These are phyloP conservation scores for Anguilla megastoma DNA, from an alignment of 2,797 vertebrate species.

Conservation along the genomic window DNA sequence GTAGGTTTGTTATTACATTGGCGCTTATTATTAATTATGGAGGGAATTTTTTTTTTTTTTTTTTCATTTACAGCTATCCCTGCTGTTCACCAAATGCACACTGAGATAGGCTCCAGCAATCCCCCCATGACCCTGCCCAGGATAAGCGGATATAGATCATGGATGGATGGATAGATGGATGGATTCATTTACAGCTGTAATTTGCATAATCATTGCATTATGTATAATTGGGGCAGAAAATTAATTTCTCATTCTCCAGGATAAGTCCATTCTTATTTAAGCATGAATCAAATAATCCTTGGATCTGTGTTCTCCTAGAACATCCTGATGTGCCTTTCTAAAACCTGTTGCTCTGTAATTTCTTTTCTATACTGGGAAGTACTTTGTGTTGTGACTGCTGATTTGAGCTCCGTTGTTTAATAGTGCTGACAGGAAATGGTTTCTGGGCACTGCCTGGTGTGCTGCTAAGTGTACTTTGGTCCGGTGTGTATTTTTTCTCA, in stretches of 20 bases:
- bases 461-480: not conserved
- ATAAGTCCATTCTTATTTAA: not conserved
- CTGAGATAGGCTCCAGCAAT: no score
- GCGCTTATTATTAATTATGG: not conserved
- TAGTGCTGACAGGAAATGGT: not conserved
- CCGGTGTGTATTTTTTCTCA: not conserved
- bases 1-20: not conserved
- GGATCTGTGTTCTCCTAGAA: not conserved
- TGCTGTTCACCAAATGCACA: no score
- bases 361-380: not conserved
- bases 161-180: no score
- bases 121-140: no score
- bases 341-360: not conserved
- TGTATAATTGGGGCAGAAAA: not conserved
- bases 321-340: not conserved
- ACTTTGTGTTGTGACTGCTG: not conserved
- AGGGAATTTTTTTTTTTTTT: not conserved
- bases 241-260: not conserved
- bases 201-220: not conserved
- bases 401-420: not conserved
- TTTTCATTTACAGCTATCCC: no score
- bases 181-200: not conserved
- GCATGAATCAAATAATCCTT: not conserved
- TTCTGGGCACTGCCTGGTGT: no score
- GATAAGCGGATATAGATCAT: no score